Evolutionary conservation across 2,113 vertebrate genomes (phyloP).

Genomic region (Rhabdomys dilectus): DNA sequence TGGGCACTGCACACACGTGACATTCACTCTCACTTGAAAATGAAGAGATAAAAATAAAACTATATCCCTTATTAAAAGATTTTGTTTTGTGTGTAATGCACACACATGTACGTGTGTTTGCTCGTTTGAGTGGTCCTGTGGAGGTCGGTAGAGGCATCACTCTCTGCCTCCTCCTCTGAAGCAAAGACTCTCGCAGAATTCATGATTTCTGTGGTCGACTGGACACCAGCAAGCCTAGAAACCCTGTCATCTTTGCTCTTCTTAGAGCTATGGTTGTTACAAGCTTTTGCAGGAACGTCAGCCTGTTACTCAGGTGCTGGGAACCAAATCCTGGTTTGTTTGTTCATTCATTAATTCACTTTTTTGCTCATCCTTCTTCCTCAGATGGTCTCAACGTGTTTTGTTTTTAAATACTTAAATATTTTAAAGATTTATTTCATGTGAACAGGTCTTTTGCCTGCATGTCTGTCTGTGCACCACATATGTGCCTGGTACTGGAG

Average conservation of each 20-base stretch:
- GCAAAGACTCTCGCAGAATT: neutral
- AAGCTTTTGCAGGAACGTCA: neutral
- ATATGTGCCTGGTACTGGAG: neutral
- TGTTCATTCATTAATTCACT: neutral
- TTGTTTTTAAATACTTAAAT: neutral
- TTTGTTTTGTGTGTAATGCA: neutral
- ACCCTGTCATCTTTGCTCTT: neutral
- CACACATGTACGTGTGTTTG: neutral
- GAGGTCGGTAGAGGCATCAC: neutral
- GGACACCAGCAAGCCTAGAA: neutral
- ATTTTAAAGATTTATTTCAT: neutral
- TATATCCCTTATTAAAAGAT: neutral
- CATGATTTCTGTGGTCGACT: neutral
- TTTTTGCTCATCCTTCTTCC: neutral
- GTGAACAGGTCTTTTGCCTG: neutral
- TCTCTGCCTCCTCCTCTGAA: neutral
- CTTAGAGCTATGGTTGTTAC: neutral
- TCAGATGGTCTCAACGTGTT: neutral
- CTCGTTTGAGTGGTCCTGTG: neutral
- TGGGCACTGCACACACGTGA: neutral
- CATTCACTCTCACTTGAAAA: neutral
- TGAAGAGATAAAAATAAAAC: neutral
- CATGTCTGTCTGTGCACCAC: neutral
- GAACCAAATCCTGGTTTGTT: neutral
- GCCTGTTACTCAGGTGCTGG: too few species aligned